A percentile compares a stretch with the other conserved stretches of the same genome.
Evolutionary conservation across 2,797 vertebrate genomes (phyloP).

Genomic region (Oreortyx pictus): DNA sequence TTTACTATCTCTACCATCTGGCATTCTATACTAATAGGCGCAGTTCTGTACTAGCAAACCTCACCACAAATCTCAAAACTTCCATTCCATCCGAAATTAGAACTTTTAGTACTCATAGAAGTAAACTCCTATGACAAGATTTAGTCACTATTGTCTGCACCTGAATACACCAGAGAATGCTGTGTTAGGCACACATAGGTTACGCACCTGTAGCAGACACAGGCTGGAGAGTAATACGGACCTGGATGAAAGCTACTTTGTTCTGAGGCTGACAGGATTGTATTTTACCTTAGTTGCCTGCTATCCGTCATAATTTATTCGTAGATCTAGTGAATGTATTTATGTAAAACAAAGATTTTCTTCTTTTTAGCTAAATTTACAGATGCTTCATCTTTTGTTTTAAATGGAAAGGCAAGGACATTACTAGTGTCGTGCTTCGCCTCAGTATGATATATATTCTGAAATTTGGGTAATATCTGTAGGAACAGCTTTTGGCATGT

Average conservation of each 20-base stretch:
- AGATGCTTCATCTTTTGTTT: constrained; percentile 26
- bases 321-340: constrained; percentile 50
- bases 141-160: background rate
- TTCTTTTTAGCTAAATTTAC: constrained; percentile 25
- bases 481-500: background rate
- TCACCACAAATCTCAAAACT: background rate
- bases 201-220: background rate
- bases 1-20: background rate
- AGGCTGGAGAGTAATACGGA: background rate
- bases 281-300: constrained; percentile 65
- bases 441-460: background rate
- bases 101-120: background rate
- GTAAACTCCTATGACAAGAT: background rate
- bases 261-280: constrained; percentile 52
- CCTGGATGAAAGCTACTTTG: constrained; percentile 28
- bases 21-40: background rate
- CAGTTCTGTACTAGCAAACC: background rate
- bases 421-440: background rate
- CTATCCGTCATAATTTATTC: constrained; percentile 62
- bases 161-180: background rate
- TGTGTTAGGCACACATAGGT: background rate
- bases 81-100: background rate
- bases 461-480: background rate
- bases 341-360: constrained; percentile 38
- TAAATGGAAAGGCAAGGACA: background rate